These are phyloP conservation scores for Malurus alboscapulatus DNA, from an alignment of 2,113 vertebrate genomes.

Conservation along the genomic window DNA sequence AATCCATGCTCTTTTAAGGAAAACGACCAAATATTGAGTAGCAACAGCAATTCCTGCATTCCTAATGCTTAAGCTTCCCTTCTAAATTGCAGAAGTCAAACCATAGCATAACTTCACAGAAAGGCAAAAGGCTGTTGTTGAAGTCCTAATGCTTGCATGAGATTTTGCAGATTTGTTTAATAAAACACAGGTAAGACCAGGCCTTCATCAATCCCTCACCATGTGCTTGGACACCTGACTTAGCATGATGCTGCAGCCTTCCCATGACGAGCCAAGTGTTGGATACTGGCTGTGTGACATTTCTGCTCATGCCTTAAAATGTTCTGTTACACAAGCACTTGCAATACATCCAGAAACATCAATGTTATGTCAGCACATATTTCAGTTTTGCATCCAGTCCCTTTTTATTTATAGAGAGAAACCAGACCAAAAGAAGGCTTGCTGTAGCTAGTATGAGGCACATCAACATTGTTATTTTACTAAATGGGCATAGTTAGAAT, in stretches of 20 bases:
- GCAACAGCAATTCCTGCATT: not conserved
- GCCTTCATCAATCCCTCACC: not conserved
- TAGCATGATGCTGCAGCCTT: not conserved
- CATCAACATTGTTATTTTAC: not conserved
- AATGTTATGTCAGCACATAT: not conserved
- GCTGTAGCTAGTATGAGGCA: not conserved
- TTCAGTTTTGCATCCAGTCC: not conserved
- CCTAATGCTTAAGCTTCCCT: not conserved
- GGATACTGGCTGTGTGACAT: fast-evolving
- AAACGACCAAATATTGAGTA: not conserved
- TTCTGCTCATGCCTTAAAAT: not conserved
- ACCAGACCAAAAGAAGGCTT: not conserved
- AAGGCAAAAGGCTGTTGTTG: too few relatives aligned
- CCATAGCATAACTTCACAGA: not conserved
- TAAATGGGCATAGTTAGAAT: not conserved
- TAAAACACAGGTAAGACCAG: not conserved
- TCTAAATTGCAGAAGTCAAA: not conserved
- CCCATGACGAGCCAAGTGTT: not conserved
- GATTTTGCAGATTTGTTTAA: not conserved
- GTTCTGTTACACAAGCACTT: not conserved
- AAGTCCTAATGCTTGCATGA: not conserved
- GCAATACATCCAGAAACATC: not conserved
- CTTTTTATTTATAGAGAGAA: not conserved
- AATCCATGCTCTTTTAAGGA: not conserved
- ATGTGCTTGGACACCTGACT: not conserved